phyloP scores from a whole-genome alignment of 2,888 invertebrate genomes.

The Pimpla rufipes region DNA sequence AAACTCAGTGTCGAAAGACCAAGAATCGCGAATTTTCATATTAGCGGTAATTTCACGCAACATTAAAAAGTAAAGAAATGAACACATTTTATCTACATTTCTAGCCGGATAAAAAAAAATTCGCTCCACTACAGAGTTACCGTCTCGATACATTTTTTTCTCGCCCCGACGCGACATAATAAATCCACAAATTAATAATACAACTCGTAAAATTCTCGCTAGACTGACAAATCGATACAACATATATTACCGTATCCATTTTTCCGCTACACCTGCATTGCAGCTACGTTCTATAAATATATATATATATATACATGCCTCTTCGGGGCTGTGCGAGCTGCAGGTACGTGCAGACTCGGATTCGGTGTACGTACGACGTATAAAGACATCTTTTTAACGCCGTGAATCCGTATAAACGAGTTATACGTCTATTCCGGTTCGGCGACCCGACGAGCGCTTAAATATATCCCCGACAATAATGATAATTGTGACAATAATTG shows the following conservation, averaged over 20 bases:
- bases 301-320: not conserved
- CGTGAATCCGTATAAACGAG: slow-evolving; percentile 54
- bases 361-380: not conserved
- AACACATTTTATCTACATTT: too few relatives aligned
- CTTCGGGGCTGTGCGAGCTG: too few relatives aligned
- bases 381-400: slow-evolving; percentile 41
- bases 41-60: too few relatives aligned
- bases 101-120: too few relatives aligned
- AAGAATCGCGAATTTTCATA: too few relatives aligned
- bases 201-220: not conserved
- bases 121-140: too few relatives aligned
- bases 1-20: too few relatives aligned
- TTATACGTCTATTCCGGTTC: slow-evolving; percentile 33
- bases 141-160: too few relatives aligned
- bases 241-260: not conserved
- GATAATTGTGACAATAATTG: slow-evolving; percentile 59
- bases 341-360: too few relatives aligned
- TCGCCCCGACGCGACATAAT: too few relatives aligned
- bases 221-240: not conserved
- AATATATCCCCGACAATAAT: slow-evolving; percentile 49
- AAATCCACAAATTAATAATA: not conserved
- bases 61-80: too few relatives aligned
- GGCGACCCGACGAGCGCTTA: slow-evolving; percentile 39
- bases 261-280: not conserved
- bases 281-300: not conserved